Percentiles rank a stretch among this genome's conserved stretches.
These are phyloP conservation scores for Triplophysa siluroides DNA, from an alignment of 2,113 vertebrate genomes.

Conservation along the genomic window DNA sequence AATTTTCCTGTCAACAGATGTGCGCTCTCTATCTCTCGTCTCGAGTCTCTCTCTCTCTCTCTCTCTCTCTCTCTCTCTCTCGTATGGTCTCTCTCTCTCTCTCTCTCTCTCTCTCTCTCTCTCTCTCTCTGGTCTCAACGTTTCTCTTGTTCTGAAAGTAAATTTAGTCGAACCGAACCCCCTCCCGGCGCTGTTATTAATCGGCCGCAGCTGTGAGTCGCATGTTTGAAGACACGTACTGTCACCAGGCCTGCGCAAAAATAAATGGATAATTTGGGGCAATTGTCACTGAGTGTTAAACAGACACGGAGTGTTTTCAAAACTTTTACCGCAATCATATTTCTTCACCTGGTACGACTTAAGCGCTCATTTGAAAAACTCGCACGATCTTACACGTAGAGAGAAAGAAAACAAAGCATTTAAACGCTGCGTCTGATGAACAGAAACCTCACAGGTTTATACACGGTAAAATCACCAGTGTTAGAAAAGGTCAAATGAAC, in stretches of 20 bases:
- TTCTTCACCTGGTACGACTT: slow-evolving; percentile 59
- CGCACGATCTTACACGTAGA: slow-evolving; percentile 43
- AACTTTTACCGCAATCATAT: slow-evolving; percentile 55
- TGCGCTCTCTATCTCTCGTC: too few relatives aligned
- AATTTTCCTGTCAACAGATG: slow-evolving; percentile 90
- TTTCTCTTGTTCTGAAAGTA: slow-evolving; percentile 80
- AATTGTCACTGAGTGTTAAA: slow-evolving; percentile 58
- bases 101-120: slow-evolving; percentile 21
- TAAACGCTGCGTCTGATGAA: slow-evolving; percentile 20
- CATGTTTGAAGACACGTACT: slow-evolving; percentile 74
- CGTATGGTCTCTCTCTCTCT: too few relatives aligned
- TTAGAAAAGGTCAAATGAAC: too few relatives aligned
- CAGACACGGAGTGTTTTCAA: slow-evolving; percentile 53
- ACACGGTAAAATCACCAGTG: too few relatives aligned
- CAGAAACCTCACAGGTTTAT: neutral
- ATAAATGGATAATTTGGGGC: slow-evolving; percentile 58
- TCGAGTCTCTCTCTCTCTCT: slow-evolving; percentile 28
- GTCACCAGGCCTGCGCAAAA: slow-evolving; percentile 55
- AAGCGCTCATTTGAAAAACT: slow-evolving; percentile 47
- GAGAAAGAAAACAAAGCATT: slow-evolving; percentile 38
- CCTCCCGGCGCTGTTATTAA: slow-evolving; percentile 77
- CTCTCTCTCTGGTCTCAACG: slow-evolving; percentile 60
- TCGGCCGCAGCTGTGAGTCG: slow-evolving; percentile 81
- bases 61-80: slow-evolving; percentile 27
- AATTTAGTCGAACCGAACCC: slow-evolving; percentile 64